Evolutionary conservation across 2,113 vertebrate species (phyloP).

Genomic region (Jacana jacana): DNA sequence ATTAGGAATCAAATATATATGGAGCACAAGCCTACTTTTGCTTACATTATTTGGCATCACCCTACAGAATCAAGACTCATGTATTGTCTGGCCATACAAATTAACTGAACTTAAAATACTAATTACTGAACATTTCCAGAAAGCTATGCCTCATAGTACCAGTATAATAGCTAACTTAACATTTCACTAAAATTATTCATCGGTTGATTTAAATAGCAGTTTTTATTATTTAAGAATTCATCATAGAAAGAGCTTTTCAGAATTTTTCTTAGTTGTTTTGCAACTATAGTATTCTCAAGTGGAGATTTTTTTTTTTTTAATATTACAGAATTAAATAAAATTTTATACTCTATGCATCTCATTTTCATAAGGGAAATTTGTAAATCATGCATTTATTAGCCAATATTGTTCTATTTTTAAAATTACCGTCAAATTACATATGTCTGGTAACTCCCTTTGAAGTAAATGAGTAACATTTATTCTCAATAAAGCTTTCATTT

Average conservation of each 20-base stretch:
- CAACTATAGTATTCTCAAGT: neutral
- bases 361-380: slow-evolving; percentile 52
- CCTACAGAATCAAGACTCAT: neutral
- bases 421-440: slow-evolving; percentile 67
- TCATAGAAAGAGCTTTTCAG: neutral
- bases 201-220: neutral
- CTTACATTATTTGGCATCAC: neutral
- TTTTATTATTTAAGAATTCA: neutral
- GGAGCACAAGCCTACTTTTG: neutral
- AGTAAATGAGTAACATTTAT: slow-evolving; percentile 77
- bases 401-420: slow-evolving; percentile 69
- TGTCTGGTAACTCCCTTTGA: slow-evolving; percentile 71
- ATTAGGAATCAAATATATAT: neutral
- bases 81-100: neutral
- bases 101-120: neutral
- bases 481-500: slow-evolving; percentile 75
- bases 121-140: neutral
- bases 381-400: slow-evolving; percentile 60
- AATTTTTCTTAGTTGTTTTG: neutral
- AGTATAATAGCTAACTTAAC: neutral
- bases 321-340: neutral
- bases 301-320: neutral
- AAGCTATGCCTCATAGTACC: neutral
- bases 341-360: neutral
- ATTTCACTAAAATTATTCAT: neutral